These are phyloP conservation scores for Cryptus armator DNA, from an alignment of 2,888 invertebrate species.

Conservation along the genomic window DNA sequence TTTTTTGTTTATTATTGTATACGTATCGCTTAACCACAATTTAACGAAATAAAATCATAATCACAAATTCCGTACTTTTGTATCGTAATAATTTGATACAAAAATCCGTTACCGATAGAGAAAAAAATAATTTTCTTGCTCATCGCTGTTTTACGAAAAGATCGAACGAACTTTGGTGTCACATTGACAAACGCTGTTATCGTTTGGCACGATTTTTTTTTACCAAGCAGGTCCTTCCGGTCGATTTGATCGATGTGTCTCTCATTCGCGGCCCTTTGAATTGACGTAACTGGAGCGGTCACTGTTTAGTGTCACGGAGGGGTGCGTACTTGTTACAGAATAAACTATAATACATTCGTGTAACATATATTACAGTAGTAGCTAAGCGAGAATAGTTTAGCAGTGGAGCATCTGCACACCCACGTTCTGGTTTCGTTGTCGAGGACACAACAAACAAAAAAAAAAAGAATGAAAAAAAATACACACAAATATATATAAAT, in stretches of 20 bases:
- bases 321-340: conserved; percentile 72
- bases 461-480: conserved; percentile 28
- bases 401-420: conserved; percentile 67
- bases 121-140: not conserved
- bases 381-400: conserved; percentile 60
- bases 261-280: conserved; percentile 68
- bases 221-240: conserved; percentile 64
- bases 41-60: too few species aligned
- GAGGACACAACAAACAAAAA: conserved; percentile 49
- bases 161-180: not conserved
- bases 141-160: not conserved
- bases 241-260: conserved; percentile 72
- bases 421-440: conserved; percentile 66
- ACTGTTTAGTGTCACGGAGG: conserved; percentile 73
- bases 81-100: too few species aligned
- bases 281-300: conserved; percentile 79
- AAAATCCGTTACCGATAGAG: too few species aligned
- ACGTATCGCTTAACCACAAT: too few species aligned
- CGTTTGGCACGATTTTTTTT: conserved; percentile 50
- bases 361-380: conserved; percentile 19
- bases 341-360: conserved; percentile 34
- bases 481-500: conserved; percentile 23
- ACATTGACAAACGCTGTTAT: not conserved
- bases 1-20: too few species aligned
- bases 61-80: too few species aligned